Conservation (phyloP, 2,113 vertebrate species). For the Glaucidium brasilianum region DNA sequence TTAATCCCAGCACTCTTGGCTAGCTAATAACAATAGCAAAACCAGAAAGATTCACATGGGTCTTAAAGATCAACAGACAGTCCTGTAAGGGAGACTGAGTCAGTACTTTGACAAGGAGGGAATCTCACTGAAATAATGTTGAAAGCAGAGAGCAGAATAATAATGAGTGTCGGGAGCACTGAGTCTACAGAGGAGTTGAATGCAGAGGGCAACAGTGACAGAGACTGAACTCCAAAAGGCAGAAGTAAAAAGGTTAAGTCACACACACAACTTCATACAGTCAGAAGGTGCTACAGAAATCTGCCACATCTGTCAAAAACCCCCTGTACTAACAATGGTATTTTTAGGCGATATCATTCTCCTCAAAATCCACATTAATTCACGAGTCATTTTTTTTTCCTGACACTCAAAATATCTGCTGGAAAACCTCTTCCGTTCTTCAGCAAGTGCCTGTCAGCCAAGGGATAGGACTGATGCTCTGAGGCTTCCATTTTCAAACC, state of each 20-base stretch:
- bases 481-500: neutral
- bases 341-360: slow-evolving; percentile 38
- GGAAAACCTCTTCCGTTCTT: neutral
- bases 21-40: neutral
- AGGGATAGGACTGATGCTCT: neutral
- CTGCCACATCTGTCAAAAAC: slow-evolving; percentile 43
- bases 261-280: neutral
- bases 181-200: neutral
- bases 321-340: slow-evolving; percentile 11
- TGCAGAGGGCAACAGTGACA: slow-evolving; percentile 30
- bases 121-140: neutral
- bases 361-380: slow-evolving; percentile 48
- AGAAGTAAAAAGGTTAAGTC: slow-evolving; percentile 46
- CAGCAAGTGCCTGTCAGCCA: slow-evolving; percentile 10
- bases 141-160: slow-evolving; percentile 27
- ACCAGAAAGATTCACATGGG: neutral
- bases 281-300: slow-evolving; percentile 21
- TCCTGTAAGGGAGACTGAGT: neutral
- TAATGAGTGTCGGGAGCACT: neutral
- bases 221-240: slow-evolving; percentile 37
- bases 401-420: slow-evolving; percentile 12
- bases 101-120: neutral
- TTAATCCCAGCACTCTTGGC: neutral
- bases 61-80: neutral
- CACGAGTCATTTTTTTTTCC: neutral